Evolutionary conservation across 2,797 vertebrate species (phyloP).

Genomic region (Vultur gryphus): DNA sequence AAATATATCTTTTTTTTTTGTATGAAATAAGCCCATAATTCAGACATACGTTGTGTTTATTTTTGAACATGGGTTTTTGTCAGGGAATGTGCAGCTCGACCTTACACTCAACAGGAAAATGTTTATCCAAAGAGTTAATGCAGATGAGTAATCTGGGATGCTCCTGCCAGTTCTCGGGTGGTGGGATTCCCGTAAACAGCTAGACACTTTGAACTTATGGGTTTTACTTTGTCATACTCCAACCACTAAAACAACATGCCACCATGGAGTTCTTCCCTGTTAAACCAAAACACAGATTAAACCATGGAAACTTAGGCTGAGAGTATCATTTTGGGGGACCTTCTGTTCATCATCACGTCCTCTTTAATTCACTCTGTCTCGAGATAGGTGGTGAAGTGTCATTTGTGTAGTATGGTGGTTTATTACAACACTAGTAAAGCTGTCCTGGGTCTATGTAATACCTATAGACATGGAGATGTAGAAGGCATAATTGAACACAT

Average conservation of each 20-base stretch:
- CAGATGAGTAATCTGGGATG: constrained; percentile 62
- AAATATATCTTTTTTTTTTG: neutral
- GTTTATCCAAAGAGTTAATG: constrained; percentile 69
- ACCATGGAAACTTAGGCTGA: constrained; percentile 60
- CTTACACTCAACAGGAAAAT: constrained; percentile 53
- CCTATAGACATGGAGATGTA: neutral
- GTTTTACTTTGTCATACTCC: constrained; percentile 71
- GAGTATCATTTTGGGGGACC: constrained; percentile 32
- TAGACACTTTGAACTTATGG: constrained; percentile 71
- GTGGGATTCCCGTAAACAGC: constrained; percentile 72
- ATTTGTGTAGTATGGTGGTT: neutral
- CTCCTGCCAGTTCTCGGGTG: constrained; percentile 65
- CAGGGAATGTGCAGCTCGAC: constrained; percentile 39
- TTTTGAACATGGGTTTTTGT: constrained; percentile 54
- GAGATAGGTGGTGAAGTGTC: neutral
- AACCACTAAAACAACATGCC: constrained; percentile 72
- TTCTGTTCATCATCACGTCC: neutral
- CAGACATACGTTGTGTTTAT: constrained; percentile 48
- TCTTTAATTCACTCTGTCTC: neutral
- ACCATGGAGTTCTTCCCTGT: constrained; percentile 46
- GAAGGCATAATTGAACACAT: neutral
- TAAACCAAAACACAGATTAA: constrained; percentile 58
- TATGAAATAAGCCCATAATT: constrained; percentile 28
- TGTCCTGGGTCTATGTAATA: neutral
- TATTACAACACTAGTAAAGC: neutral